Base-by-base conservation (phyloP, 2,888 invertebrate species). In the Sphecodes monilicornis region DNA sequence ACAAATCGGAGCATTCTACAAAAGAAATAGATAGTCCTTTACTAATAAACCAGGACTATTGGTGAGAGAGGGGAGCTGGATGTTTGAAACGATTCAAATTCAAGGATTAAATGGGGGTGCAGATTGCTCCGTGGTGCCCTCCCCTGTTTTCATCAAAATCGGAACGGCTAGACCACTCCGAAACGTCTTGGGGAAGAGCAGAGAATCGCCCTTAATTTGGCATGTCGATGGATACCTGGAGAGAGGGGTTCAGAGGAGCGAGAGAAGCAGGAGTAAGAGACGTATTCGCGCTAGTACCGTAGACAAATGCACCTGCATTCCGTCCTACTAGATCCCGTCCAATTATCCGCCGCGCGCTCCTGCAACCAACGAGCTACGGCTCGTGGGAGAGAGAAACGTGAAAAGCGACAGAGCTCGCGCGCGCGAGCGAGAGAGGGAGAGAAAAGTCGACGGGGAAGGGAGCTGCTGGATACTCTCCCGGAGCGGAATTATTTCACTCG, bases 291-390 rank as follows among this genome's bases (percentile, higher is more conserved):
- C 73, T 75, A 81, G 76, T 85, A 85, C 84, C 85, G 82, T 89
- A 89, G 89, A 90, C 90, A 90, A 89, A 89, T 90, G 89, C 88
- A 89, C 90, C 89, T 84, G 89, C 89, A 89, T 90, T 90, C 90
- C 90, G 84, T 89, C 86, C 84, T 86, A 86, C 85, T 66, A 86
- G 82, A 90, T 88, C 90, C 84, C 86, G 88, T 90, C 87, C 89
- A 89, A 89, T 90, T 89, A 89, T 84, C 86, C 83, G 68, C 72
- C 78, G 84, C 78, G 84, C 66, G 87, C 76, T 85, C 76, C 78
- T 39, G 54, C 85, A 81, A 76, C 78, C 77, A 76, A 72, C 70
- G 78, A 82, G 87, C 82, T 88, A 80, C 26, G 81, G 54, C 78
- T 76, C 69, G 74, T 26, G 69, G 13, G 69, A 76, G 78, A 86